Evolutionary conservation across 2,797 vertebrate species (phyloP).

Genomic region (Australoheros facetus): DNA sequence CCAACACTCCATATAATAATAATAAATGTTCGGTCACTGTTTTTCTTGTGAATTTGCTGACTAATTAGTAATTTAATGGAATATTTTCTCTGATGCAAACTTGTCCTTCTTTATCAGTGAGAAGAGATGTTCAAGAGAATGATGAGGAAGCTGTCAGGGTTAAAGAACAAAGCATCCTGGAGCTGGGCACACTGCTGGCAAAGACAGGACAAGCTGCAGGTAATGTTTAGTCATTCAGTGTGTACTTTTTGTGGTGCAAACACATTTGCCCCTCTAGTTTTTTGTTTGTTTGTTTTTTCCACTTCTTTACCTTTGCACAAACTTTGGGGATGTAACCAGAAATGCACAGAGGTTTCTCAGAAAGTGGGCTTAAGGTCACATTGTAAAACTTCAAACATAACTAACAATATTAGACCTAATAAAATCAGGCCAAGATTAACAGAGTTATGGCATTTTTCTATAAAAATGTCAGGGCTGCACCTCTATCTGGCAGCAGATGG

Average conservation of each 20-base stretch:
- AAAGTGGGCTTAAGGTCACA: too few species aligned
- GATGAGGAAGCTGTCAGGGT: slow-evolving; percentile 97
- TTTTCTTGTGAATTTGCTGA: neutral
- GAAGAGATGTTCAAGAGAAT: slow-evolving; percentile 95
- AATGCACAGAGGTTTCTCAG: too few species aligned
- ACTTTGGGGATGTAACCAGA: too few species aligned
- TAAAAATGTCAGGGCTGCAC: too few species aligned
- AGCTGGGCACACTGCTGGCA: slow-evolving; percentile 93
- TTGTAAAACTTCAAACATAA: too few species aligned
- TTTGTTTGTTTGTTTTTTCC: too few species aligned
- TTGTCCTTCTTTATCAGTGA: slow-evolving; percentile 80
- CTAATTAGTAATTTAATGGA: neutral
- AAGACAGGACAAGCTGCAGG: slow-evolving; percentile 98
- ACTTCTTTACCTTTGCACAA: too few species aligned
- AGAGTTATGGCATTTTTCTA: too few species aligned
- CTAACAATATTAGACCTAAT: too few species aligned
- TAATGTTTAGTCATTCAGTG: slow-evolving; percentile 49
- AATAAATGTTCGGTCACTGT: neutral
- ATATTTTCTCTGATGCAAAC: neutral
- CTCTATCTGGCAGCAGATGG: too few species aligned
- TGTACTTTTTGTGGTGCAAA: neutral
- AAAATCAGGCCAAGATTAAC: too few species aligned
- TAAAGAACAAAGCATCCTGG: slow-evolving; percentile 99
- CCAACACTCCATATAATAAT: neutral
- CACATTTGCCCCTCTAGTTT: too few species aligned